Evolutionary conservation across 2,888 invertebrate species (phyloP).

Genomic region (Phyllotreta striolata): DNA sequence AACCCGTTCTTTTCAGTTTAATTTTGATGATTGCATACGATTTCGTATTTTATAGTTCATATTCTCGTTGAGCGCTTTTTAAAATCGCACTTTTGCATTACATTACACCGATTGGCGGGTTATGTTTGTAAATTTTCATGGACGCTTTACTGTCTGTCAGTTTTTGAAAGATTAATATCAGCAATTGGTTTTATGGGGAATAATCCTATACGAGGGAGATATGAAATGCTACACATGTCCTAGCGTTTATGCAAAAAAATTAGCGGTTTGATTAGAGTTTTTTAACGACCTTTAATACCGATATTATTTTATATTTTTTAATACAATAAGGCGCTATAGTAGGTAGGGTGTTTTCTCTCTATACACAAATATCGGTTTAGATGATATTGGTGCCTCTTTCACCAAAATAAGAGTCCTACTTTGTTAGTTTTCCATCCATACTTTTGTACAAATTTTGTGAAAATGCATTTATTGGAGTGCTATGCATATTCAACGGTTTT

Average conservation of each 20-base stretch:
- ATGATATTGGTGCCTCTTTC: no score
- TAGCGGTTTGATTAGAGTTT: no score
- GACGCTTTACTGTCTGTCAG: slow-evolving; percentile 57
- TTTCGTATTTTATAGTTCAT: slow-evolving; percentile 56
- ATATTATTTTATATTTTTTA: no score
- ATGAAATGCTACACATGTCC: neutral
- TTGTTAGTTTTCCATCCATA: slow-evolving; percentile 13
- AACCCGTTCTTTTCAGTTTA: slow-evolving; percentile 47
- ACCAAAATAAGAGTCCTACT: no score
- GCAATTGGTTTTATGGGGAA: slow-evolving; percentile 55
- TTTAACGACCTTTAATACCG: no score
- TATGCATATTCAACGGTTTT: slow-evolving; percentile 27
- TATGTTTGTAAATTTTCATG: slow-evolving; percentile 56
- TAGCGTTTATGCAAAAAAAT: neutral
- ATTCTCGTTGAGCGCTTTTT: slow-evolving; percentile 52
- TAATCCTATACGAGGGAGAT: slow-evolving; percentile 13
- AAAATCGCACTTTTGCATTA: slow-evolving; percentile 56
- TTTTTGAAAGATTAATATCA: slow-evolving; percentile 52
- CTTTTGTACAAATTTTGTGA: slow-evolving; percentile 24
- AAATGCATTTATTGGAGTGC: slow-evolving; percentile 10
- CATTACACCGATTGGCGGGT: slow-evolving; percentile 54
- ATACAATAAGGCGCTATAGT: no score
- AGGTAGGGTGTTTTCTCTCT: no score
- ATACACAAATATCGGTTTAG: no score
- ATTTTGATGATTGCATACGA: slow-evolving; percentile 56